A percentile compares a stretch with the other conserved stretches of the same genome.
Evolutionary conservation across 2,113 vertebrate genomes (phyloP).

Genomic region (Macrotus californicus): DNA sequence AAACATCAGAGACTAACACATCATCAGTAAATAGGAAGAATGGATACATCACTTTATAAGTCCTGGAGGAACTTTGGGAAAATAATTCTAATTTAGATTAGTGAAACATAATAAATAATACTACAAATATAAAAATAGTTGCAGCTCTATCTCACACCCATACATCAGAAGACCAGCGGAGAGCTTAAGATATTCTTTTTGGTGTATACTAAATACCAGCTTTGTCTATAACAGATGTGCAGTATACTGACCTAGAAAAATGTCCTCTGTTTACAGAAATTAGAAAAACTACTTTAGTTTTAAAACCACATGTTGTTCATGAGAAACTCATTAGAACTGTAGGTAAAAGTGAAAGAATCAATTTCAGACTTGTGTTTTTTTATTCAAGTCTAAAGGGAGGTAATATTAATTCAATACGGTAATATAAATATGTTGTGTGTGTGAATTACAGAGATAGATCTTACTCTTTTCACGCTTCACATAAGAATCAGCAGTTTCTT

Average conservation of each 20-base stretch:
- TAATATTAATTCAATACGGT: not conserved
- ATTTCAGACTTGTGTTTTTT: not conserved
- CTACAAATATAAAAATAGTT: not conserved
- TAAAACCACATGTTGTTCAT: slow-evolving; percentile 14
- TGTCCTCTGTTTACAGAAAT: slow-evolving; percentile 53
- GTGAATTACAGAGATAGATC: not conserved
- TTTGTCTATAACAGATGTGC: slow-evolving; percentile 32
- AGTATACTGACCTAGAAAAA: slow-evolving; percentile 17
- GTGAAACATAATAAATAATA: not conserved
- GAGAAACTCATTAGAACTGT: not conserved
- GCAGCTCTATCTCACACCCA: not conserved
- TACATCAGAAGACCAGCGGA: not conserved
- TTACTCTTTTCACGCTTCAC: not conserved
- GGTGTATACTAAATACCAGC: not conserved
- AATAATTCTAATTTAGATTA: slow-evolving; percentile 4
- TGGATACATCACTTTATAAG: not conserved
- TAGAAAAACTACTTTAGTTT: slow-evolving; percentile 29
- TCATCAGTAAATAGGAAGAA: not conserved
- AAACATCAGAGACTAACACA: slow-evolving; percentile 32
- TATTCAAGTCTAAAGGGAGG: not conserved
- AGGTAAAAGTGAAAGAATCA: not conserved
- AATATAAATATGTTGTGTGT: not conserved
- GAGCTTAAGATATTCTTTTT: not conserved
- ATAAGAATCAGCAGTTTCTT: not conserved
- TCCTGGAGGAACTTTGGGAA: not conserved